Conservation (phyloP, 2,888 invertebrate species). For the Tromatobia lineatoria region DNA sequence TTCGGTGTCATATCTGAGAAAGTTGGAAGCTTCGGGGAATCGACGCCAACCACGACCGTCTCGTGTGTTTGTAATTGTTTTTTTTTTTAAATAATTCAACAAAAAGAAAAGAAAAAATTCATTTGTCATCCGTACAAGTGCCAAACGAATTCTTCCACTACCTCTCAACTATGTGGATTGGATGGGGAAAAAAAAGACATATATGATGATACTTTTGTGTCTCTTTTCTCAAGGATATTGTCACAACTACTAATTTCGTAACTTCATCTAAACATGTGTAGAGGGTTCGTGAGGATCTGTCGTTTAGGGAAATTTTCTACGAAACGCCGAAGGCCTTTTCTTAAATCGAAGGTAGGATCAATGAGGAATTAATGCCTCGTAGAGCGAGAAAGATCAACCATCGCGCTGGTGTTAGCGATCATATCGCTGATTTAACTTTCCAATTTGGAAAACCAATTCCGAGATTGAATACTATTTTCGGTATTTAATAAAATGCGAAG, state of each 20-base stretch:
- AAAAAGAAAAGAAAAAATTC: slow-evolving; percentile 41
- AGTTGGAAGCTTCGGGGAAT: slow-evolving; percentile 50
- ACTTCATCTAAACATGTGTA: slow-evolving; percentile 41
- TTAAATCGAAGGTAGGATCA: slow-evolving; percentile 3
- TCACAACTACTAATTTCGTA: slow-evolving; percentile 50
- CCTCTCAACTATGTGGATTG: slow-evolving; percentile 20
- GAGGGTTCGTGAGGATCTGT: slow-evolving; percentile 37
- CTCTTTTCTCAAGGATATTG: slow-evolving; percentile 52
- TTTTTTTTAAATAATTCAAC: slow-evolving; percentile 19
- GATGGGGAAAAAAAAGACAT: slow-evolving; percentile 48
- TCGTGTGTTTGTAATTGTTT: slow-evolving; percentile 30
- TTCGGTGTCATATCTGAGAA: slow-evolving; percentile 43
- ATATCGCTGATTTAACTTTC: not conserved
- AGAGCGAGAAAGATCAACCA: slow-evolving; percentile 3
- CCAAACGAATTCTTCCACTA: slow-evolving; percentile 56
- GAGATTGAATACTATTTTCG: not conserved
- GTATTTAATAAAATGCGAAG: not conserved
- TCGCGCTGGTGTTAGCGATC: not conserved
- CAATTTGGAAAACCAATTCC: not conserved
- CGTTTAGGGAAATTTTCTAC: slow-evolving; percentile 38
- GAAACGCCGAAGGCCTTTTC: slow-evolving; percentile 22
- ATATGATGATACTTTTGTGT: slow-evolving; percentile 5
- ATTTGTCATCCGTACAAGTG: slow-evolving; percentile 30
- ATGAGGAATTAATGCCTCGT: not conserved
- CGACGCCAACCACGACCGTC: slow-evolving; percentile 66